Base-by-base conservation (phyloP, 2,888 invertebrate species). In the Aphelenchoides bicaudatus region DNA sequence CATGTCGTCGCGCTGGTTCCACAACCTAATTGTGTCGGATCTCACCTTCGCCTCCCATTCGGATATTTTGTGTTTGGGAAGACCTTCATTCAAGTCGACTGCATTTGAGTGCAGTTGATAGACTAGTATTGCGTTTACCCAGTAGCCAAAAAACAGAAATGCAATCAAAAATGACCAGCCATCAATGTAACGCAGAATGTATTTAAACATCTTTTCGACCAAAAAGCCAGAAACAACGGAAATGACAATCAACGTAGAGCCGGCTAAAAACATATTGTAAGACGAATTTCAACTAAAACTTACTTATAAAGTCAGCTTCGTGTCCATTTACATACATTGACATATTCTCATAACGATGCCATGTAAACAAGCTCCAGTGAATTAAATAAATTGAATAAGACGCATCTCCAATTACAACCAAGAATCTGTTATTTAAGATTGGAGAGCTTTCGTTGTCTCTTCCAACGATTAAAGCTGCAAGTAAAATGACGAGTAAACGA, bases 331-430 rank as follows among this genome's bases (percentile, higher is more conserved):
- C 43, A 25, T 43, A 43, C 10, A 43, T 25, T 6, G 16, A 19
- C 8, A 25, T 21, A 25, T 43, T 43, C 6, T 19, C 43, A 25
- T 43, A 43, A 25, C 43, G 43, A 43, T 19, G 23, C 43, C 43
- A 43, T 6, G n/a, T n/a, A n/a, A 43, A 19, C 43, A 43, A n/a
- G 10, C 21, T 19, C 43, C 43, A 43, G 23, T 43, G 43, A 43
- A 43, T n/a, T 19, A 43, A 25, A n/a, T 43, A 43, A 43, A 43
- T 21, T 8, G 43, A 43, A 25, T 43, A 43, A 6, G 43, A 43
- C 10, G 23, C 23, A n/a, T 43, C 43, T 6, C 43, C 43, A 6
- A 43, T 10, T 8, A 43, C 6, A 25, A 43, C 43, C 10, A 43
- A 25, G 8, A n/a, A 25, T 10, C 43, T 19, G 16, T 25, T 21